Conservation (phyloP, 2,113 vertebrate genomes). For the Alethe diademata region DNA sequence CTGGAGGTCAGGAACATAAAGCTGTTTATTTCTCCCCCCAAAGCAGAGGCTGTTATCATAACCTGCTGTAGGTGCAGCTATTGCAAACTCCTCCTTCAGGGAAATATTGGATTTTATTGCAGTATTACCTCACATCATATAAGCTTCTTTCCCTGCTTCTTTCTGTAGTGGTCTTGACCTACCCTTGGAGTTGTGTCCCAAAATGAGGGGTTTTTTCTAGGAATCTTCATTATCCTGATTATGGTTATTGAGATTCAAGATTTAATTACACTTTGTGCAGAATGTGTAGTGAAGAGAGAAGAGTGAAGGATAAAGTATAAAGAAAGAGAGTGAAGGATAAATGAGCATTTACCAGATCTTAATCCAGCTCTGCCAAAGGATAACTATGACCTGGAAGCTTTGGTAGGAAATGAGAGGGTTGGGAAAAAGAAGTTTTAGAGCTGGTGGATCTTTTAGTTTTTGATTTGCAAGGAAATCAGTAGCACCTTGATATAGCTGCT, state of each 20-base stretch:
- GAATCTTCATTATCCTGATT: background rate
- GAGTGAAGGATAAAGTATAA: no score
- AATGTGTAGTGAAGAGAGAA: no score
- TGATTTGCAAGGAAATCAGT: background rate
- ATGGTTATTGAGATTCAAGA: no score
- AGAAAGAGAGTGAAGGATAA: no score
- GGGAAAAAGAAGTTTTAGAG: background rate
- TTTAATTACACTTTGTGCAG: no score
- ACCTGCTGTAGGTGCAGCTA: background rate
- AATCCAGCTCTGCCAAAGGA: background rate
- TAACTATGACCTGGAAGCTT: fast-evolving
- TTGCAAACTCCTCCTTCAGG: background rate
- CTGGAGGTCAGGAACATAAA: slow-evolving; percentile 25
- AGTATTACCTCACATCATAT: fast-evolving
- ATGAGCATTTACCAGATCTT: background rate
- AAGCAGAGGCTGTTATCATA: background rate
- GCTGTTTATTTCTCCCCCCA: slow-evolving; percentile 2
- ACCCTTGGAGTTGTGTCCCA: background rate
- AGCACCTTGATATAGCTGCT: background rate
- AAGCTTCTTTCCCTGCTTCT: background rate
- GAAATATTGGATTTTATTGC: background rate
- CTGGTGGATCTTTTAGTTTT: background rate
- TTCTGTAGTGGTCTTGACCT: background rate
- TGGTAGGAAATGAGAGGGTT: background rate
- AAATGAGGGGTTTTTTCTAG: background rate